Base-by-base conservation (phyloP, 2,113 vertebrate species). In the Hydropotes inermis region DNA sequence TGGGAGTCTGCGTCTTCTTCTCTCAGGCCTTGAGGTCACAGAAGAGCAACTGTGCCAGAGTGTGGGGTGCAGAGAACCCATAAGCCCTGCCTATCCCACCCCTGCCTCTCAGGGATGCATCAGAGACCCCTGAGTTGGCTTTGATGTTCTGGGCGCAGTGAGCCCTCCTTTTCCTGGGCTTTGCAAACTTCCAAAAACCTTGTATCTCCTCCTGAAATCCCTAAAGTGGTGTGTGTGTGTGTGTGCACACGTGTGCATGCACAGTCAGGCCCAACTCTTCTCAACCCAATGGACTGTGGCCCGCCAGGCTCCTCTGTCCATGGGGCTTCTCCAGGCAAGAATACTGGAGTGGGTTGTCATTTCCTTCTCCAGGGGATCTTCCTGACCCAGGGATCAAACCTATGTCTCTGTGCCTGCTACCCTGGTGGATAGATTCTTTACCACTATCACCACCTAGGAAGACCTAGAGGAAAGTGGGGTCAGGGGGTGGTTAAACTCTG, bases 161-260 rank as follows among this genome's bases (percentile, higher is more conserved):
- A 92, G 47, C 14, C 33, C 70, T 70, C 15, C 21, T 43, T 61
- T 76, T 25, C 87, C 28, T 76, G 45, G 60, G 30, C 25, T 92
- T 67, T 83, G 55, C 60, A 54, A 33, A 96, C 14, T 87, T 94
- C n/a, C 47, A 55, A 76, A 64, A 30, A 76, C 61, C 27, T 43
- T 82, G 60, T 70, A 10, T 83, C 16, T 57, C 23, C 36, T 54
- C 58, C 74, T 47, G 36, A 92, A 74, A 58, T 36, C 28, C 54
- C 16, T 6, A 52, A 82, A 92, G 47, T 33, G 47, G 88, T 23
- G 33, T 5, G n/a, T 21, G 33, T 67, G 61, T n/a, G 30, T n/a
- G 30, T 64, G 30, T n/a, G 47, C 47, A 50, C 47, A 50, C 47
- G 47, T 50, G 12, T 50, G 47, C 47, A 50, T 50, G 47, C 36